Conservation (phyloP, 2,797 vertebrate genomes). For the Coccyzus lansbergi region DNA sequence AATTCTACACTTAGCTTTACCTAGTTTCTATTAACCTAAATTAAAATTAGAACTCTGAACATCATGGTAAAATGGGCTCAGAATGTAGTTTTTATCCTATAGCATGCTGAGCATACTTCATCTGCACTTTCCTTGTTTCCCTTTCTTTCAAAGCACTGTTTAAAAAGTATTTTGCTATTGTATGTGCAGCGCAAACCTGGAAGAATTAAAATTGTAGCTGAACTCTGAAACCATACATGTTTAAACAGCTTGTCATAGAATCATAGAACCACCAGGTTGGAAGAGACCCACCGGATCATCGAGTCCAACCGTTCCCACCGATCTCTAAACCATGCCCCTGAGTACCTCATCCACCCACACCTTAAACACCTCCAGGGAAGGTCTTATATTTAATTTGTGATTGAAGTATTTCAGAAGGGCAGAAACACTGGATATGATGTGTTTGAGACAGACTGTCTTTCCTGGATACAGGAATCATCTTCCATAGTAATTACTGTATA, state of each 20-base stretch:
- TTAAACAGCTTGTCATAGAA: neutral
- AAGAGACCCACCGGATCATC: too few relatives aligned
- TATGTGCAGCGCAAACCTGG: fast-evolving
- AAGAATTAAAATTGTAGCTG: neutral
- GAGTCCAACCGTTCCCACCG: too few relatives aligned
- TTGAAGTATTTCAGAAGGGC: neutral
- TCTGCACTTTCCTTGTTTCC: neutral
- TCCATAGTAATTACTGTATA: neutral
- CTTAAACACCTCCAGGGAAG: too few relatives aligned
- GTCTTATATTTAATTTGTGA: neutral
- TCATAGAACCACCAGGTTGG: too few relatives aligned
- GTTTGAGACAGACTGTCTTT: neutral
- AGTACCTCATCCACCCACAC: too few relatives aligned
- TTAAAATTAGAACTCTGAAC: neutral
- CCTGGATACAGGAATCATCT: neutral
- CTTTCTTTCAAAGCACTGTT: neutral
- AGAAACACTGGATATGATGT: neutral
- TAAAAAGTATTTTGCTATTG: neutral
- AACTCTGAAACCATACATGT: neutral
- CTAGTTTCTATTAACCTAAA: neutral
- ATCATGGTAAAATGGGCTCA: neutral
- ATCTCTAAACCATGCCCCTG: too few relatives aligned
- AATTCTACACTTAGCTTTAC: neutral
- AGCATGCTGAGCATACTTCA: neutral
- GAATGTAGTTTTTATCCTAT: neutral